Evolutionary conservation across 2,113 vertebrate species (phyloP), one percentile per base, ranked within the genome.

Genomic region (Centrocercus urophasianus): DNA sequence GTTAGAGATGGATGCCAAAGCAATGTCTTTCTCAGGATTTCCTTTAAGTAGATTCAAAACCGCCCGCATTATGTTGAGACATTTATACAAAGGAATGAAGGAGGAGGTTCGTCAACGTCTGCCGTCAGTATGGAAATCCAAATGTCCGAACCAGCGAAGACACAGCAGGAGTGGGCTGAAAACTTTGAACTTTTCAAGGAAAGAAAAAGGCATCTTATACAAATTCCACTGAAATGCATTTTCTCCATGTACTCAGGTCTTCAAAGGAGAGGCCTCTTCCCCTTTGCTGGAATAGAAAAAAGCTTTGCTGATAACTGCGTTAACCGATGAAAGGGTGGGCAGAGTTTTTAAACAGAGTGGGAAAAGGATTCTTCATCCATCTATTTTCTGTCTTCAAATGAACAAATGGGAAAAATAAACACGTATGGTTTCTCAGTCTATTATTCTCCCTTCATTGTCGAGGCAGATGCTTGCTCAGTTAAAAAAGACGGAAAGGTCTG

Each of bases 201-300:
- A 61, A 70, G 84, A 13, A 76, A 81, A 86, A 52, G 38, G 7
- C 19, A 17, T 76, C 61, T 59, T 34, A 22, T 22, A 25, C 66
- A 81, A 69, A 47, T 45, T 69, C 56, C 56, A 4, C 11, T 22
- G 27, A 64, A 75, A 22, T 57, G 8, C 12, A 6, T 3, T 4
- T n/a, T 43, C 8, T n/a, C 38, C 1, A 0, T 0, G 48, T 36
- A 47, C 32, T 8, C 21, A 3, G 34, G 34, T 10, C n/a, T n/a
- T 43, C 5, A 74, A 4, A 48, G 43, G 50, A 81, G 42, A 25
- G 78, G 36, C 10, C 30, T 64, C 56, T 75, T 36, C 24, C 21
- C 52, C 48, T 63, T 40, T 2, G 0, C 21, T 6, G 52, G 11
- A 7, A 13, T 2, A 19, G 42, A 20, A 42, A 59, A 45, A 64